These are phyloP conservation scores for Mythimna albipuncta DNA, from an alignment of 2,888 invertebrate genomes.

Conservation along the genomic window DNA sequence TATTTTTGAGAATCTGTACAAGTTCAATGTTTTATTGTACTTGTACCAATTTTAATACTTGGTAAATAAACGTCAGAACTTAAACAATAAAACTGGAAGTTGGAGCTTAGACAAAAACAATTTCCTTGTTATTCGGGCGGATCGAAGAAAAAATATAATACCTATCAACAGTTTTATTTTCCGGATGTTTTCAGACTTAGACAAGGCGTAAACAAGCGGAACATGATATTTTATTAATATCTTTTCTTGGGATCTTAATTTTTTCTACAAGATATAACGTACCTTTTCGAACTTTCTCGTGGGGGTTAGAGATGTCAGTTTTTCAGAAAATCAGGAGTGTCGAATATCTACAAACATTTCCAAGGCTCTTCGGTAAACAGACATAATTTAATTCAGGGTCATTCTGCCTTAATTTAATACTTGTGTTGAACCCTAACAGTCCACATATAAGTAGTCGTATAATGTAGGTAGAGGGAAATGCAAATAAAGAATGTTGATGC, in stretches of 20 bases:
- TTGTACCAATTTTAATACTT: slow-evolving; percentile 15
- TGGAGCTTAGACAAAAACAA: slow-evolving; percentile 8
- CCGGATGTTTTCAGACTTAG: slow-evolving; percentile 13
- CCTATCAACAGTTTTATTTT: slow-evolving; percentile 18
- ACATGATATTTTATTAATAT: neutral
- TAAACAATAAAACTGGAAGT: slow-evolving; percentile 11
- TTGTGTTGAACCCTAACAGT: slow-evolving; percentile 15
- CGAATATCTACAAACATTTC: too few species aligned
- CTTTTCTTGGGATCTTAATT: neutral
- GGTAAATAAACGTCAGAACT: slow-evolving; percentile 20
- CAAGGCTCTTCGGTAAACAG: neutral
- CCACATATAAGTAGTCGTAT: neutral
- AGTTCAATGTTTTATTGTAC: neutral
- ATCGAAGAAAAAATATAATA: slow-evolving; percentile 8
- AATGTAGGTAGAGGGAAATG: slow-evolving; percentile 11
- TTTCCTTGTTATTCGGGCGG: neutral
- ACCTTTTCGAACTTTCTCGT: too few species aligned
- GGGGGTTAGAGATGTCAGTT: too few species aligned
- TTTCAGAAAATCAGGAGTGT: too few species aligned
- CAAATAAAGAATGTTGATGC: slow-evolving; percentile 25
- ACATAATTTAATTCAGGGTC: slow-evolving; percentile 1
- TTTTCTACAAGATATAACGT: neutral
- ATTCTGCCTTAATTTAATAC: neutral
- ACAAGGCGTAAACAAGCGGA: slow-evolving; percentile 7
- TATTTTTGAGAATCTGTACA: neutral